Percentiles rank a stretch among this genome's conserved stretches.
Conservation (phyloP, 2,113 vertebrate genomes). For the Actenoides hombroni region DNA sequence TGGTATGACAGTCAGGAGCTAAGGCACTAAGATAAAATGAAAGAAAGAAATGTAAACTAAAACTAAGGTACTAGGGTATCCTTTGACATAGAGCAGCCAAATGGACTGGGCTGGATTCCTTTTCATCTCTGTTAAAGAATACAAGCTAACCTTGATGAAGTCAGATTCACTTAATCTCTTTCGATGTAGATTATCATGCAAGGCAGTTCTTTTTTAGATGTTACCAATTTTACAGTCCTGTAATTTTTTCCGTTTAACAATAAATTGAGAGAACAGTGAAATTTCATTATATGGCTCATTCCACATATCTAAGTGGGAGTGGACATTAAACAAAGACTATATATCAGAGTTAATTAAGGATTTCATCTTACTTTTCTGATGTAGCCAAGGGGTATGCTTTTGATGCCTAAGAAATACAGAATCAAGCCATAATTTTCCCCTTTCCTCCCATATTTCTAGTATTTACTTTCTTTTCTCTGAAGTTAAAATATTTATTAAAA, state of each 20-base stretch:
- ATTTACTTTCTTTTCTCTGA: background rate
- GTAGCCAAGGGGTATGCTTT: background rate
- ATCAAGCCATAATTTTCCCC: background rate
- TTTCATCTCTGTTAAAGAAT: background rate
- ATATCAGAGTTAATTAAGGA: background rate
- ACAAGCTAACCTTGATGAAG: background rate
- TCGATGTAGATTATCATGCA: background rate
- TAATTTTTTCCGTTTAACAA: background rate
- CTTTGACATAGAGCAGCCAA: background rate
- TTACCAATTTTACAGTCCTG: background rate
- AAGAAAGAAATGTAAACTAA: background rate
- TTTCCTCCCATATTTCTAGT: background rate
- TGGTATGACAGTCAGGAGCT: background rate
- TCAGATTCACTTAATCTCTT: background rate
- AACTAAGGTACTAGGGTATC: background rate
- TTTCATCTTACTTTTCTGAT: background rate
- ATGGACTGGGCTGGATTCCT: background rate
- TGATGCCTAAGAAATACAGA: background rate
- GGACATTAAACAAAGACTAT: background rate
- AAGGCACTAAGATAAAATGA: background rate
- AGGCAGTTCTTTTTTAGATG: background rate
- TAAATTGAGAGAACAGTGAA: background rate
- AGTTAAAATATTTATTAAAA: background rate
- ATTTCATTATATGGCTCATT: background rate
- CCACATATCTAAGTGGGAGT: background rate